phyloP scores from a whole-genome alignment of 2,888 invertebrate species.

The Rhimphoctona megacephalus region DNA sequence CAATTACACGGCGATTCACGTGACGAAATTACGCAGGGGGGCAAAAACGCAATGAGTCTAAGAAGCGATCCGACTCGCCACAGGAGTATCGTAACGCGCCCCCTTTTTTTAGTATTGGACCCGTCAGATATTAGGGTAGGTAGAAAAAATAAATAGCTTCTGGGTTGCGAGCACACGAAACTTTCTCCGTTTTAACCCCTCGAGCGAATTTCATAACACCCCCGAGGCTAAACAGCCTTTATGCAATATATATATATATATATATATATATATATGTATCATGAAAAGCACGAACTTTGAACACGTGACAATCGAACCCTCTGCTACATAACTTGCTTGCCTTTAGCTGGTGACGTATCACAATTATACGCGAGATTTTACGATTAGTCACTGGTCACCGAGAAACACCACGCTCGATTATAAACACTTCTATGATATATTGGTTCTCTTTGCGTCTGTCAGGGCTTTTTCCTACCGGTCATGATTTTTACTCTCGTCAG shows the following conservation, averaged over 20 bases:
- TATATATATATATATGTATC: too few species aligned
- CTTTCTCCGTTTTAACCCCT: constrained; percentile 47
- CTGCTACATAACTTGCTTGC: constrained; percentile 30
- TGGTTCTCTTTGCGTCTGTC: not conserved
- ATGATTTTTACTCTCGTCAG: not conserved
- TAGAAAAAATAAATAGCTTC: constrained; percentile 69
- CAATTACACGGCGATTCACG: constrained; percentile 77
- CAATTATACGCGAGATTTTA: constrained; percentile 67
- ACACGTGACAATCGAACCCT: constrained; percentile 56
- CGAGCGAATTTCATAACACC: constrained; percentile 55
- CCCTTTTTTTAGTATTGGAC: constrained; percentile 17
- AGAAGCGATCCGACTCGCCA: constrained; percentile 45
- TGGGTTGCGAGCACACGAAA: constrained; percentile 55
- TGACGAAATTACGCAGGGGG: constrained; percentile 56
- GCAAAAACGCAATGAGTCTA: constrained; percentile 53
- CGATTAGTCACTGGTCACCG: constrained; percentile 66
- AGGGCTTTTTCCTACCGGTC: constrained; percentile 8
- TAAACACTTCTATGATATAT: constrained; percentile 58
- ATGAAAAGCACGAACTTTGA: constrained; percentile 10
- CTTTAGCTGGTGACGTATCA: constrained; percentile 48
- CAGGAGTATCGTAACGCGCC: constrained; percentile 42
- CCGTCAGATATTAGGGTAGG: constrained; percentile 65
- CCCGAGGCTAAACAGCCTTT: constrained; percentile 39
- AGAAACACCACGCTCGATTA: constrained; percentile 62
- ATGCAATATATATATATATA: not conserved